phyloP scores from a whole-genome alignment of 2,113 vertebrate species.

The Gallinago paraguaiae region DNA sequence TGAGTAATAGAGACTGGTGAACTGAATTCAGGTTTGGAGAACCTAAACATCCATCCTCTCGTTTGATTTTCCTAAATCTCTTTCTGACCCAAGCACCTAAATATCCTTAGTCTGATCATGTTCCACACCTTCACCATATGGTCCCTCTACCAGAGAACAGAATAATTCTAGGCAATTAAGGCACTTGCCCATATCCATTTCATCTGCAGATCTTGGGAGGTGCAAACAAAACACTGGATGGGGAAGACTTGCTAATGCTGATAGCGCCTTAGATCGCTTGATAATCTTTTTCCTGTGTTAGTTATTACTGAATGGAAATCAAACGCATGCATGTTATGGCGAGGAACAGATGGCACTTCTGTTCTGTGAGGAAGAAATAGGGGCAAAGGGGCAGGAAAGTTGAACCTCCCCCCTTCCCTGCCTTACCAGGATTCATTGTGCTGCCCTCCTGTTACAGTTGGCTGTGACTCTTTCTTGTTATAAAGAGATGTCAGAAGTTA shows the following conservation, averaged over 20 bases:
- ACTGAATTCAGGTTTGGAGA: neutral
- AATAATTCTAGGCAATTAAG: conserved; percentile 19
- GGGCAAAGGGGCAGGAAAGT: conserved; percentile 62
- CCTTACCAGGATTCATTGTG: conserved; percentile 58
- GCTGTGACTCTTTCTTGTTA: conserved; percentile 70
- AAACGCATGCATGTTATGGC: conserved; percentile 54
- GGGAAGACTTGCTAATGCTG: conserved; percentile 16
- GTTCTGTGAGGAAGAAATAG: conserved; percentile 56
- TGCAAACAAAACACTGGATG: conserved; percentile 20
- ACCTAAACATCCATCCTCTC: neutral
- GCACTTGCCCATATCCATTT: neutral
- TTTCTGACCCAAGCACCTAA: neutral
- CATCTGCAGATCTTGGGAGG: conserved; percentile 30
- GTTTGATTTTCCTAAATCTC: neutral
- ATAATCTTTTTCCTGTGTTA: conserved; percentile 68
- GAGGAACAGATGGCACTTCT: conserved; percentile 77
- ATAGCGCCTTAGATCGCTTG: conserved; percentile 46
- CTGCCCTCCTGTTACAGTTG: conserved; percentile 69
- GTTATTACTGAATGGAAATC: conserved; percentile 69
- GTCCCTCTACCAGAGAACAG: neutral
- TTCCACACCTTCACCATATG: conserved; percentile 25
- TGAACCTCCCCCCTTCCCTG: conserved; percentile 55
- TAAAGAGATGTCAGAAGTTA: conserved; percentile 69
- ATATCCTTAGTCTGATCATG: neutral
- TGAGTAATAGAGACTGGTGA: neutral